These are phyloP conservation scores for Dascyllus trimaculatus DNA, from an alignment of 2,113 vertebrate genomes.

Conservation along the genomic window DNA sequence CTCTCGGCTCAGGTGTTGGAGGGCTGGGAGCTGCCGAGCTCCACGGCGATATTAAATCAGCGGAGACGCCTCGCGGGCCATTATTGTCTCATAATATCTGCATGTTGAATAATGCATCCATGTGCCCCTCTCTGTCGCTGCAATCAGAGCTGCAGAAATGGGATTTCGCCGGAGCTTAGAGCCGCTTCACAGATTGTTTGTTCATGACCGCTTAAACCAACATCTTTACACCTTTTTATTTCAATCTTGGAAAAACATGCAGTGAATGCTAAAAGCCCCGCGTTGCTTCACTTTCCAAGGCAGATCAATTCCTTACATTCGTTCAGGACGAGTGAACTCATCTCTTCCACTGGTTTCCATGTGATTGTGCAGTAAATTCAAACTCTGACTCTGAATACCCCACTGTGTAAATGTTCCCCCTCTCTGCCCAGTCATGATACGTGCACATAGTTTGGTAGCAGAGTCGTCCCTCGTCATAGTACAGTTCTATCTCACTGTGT, in stretches of 20 bases:
- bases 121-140: neutral
- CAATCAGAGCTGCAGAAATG: constrained; percentile 4
- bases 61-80: constrained; percentile 24
- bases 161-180: constrained; percentile 4
- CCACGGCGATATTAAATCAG: constrained; percentile 60
- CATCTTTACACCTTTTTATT: neutral
- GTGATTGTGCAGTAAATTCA: too few relatives aligned
- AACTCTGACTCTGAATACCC: too few relatives aligned
- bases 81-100: constrained; percentile 54
- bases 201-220: neutral
- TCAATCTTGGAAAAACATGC: neutral
- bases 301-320: too few relatives aligned
- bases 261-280: neutral
- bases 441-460: too few relatives aligned
- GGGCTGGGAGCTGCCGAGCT: constrained; percentile 23
- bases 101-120: constrained; percentile 62
- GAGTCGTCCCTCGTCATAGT: too few relatives aligned
- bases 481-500: too few relatives aligned
- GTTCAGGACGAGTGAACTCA: too few relatives aligned
- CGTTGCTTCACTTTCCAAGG: too few relatives aligned
- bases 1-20: constrained; percentile 55
- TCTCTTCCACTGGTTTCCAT: too few relatives aligned
- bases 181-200: neutral
- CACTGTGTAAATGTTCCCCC: too few relatives aligned
- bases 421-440: too few relatives aligned